phyloP scores from a whole-genome alignment of 2,113 vertebrate species.

The Corythoichthys haematopterus region DNA sequence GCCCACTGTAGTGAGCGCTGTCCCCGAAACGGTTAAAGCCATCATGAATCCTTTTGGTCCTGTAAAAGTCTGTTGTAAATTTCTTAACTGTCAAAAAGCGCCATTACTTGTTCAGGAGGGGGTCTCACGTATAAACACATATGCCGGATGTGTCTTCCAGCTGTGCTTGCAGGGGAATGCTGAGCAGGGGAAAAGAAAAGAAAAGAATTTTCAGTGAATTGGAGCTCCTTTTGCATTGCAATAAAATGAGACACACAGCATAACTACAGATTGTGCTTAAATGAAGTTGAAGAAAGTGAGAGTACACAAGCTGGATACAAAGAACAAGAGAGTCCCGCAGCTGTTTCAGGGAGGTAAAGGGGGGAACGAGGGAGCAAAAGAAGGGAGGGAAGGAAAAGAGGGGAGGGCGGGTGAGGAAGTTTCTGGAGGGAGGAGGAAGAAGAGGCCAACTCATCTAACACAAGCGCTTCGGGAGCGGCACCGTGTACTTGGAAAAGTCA shows the following conservation, averaged over 20 bases:
- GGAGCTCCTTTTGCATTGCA: conserved; percentile 11
- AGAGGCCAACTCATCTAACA: conserved; percentile 69
- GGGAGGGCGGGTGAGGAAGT: conserved; percentile 21
- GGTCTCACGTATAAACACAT: conserved; percentile 16
- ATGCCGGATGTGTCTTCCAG: conserved; percentile 53
- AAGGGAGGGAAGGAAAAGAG: neutral
- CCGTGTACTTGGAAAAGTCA: conserved; percentile 21
- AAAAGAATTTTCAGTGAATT: conserved; percentile 19
- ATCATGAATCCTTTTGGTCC: neutral
- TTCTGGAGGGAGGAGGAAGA: conserved; percentile 14
- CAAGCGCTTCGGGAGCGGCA: conserved; percentile 43
- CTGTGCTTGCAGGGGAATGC: conserved; percentile 37
- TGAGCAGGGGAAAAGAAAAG: conserved; percentile 9
- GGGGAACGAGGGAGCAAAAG: neutral
- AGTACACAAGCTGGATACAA: conserved; percentile 11
- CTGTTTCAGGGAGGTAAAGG: conserved; percentile 34
- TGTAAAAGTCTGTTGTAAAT: neutral
- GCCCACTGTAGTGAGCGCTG: no score
- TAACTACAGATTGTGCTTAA: neutral
- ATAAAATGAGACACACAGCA: neutral
- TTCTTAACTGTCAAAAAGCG: neutral
- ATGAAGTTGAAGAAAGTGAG: conserved; percentile 1
- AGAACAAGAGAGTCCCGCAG: conserved; percentile 50
- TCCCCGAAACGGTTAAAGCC: neutral
- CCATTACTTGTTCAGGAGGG: neutral